phyloP scores from a whole-genome alignment of 2,888 invertebrate species.

The Drosophila paramelanica region DNA sequence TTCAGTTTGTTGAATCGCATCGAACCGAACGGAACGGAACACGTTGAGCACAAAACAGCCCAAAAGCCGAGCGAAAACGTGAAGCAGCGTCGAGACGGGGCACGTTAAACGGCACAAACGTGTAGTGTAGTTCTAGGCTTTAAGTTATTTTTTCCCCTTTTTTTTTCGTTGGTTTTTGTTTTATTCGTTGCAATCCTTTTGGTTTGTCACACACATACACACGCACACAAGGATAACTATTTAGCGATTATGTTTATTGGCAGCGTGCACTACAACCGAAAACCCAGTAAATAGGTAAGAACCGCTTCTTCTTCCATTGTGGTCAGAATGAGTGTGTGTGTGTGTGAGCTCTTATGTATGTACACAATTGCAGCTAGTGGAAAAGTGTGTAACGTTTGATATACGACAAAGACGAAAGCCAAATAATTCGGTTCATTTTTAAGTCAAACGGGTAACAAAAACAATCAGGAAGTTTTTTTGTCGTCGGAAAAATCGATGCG shows the following conservation, averaged over 20 bases:
- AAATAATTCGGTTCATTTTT: slow-evolving; percentile 55
- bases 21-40: slow-evolving; percentile 71
- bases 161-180: slow-evolving; percentile 20
- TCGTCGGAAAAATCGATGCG: slow-evolving; percentile 78
- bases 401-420: slow-evolving; percentile 26
- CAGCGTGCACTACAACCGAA: slow-evolving; percentile 61
- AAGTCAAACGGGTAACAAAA: slow-evolving; percentile 61
- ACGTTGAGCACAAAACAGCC: slow-evolving; percentile 41
- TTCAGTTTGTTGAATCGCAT: slow-evolving; percentile 79
- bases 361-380: slow-evolving; percentile 15
- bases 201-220: slow-evolving; percentile 8
- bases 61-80: slow-evolving; percentile 39
- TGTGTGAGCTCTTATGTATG: slow-evolving; percentile 22
- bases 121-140: slow-evolving; percentile 68
- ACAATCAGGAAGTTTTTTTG: slow-evolving; percentile 72
- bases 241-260: slow-evolving; percentile 63
- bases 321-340: slow-evolving; percentile 19
- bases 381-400: slow-evolving; percentile 46
- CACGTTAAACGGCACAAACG: slow-evolving; percentile 64
- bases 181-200: slow-evolving; percentile 37
- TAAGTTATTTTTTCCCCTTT: slow-evolving; percentile 31
- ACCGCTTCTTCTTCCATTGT: slow-evolving; percentile 22
- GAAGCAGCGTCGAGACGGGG: slow-evolving; percentile 55
- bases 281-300: slow-evolving; percentile 69
- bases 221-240: slow-evolving; percentile 6